Conservation (phyloP, 2,113 vertebrate genomes). For the Ramphastos sulfuratus region DNA sequence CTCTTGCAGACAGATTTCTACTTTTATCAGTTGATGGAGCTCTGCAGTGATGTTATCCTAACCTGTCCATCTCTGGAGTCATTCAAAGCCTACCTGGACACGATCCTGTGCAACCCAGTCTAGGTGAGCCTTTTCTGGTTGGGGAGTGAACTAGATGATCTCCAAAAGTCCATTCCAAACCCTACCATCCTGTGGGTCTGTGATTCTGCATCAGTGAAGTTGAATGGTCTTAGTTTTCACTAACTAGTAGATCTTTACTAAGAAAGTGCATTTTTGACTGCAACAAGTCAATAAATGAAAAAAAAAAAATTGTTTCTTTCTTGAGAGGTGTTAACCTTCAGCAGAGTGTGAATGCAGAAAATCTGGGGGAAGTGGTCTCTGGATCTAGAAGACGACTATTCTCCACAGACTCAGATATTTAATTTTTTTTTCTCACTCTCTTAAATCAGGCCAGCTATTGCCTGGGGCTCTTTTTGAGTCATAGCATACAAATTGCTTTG, state of each 20-base stretch:
- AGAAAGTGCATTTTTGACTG: neutral
- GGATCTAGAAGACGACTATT: neutral
- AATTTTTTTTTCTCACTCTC: conserved; percentile 39
- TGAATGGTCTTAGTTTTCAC: neutral
- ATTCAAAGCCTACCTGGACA: too few species aligned
- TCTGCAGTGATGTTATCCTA: neutral
- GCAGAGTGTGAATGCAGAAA: conserved; percentile 28
- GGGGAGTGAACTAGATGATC: too few species aligned
- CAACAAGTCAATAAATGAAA: neutral
- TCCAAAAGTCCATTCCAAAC: too few species aligned
- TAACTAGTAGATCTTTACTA: neutral
- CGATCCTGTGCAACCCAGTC: too few species aligned
- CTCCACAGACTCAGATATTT: neutral
- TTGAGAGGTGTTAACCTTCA: conserved; percentile 13
- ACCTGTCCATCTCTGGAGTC: neutral
- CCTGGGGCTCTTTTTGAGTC: conserved; percentile 33
- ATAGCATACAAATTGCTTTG: conserved; percentile 30
- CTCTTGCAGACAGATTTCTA: neutral
- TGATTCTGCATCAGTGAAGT: neutral
- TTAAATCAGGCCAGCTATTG: conserved; percentile 38
- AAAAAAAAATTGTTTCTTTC: conserved; percentile 4
- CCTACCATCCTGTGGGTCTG: too few species aligned
- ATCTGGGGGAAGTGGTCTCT: neutral
- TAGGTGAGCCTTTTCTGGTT: too few species aligned
- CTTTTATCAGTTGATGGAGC: neutral